Evolutionary conservation across 2,888 invertebrate species (phyloP).

Genomic region (Rugalucina vietnamica): DNA sequence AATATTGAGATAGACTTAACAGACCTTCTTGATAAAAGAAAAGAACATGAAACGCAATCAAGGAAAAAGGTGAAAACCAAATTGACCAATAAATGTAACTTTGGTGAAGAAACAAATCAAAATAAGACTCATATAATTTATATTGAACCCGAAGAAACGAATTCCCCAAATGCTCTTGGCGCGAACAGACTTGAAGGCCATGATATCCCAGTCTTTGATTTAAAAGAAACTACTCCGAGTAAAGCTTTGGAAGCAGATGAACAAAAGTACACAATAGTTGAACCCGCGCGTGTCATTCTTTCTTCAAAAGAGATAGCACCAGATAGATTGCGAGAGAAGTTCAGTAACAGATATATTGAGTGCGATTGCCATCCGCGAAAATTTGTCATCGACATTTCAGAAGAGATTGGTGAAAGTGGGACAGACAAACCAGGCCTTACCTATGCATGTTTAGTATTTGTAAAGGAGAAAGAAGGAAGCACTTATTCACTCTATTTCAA

Average conservation of each 20-base stretch:
- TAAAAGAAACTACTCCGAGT: no score
- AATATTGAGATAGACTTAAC: no score
- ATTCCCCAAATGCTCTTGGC: neutral
- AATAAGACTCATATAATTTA: slow-evolving; percentile 34
- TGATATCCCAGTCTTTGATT: no score
- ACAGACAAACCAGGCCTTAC: neutral
- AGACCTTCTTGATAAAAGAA: no score
- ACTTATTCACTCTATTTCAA: slow-evolving; percentile 63
- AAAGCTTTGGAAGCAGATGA: neutral
- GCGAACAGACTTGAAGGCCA: neutral
- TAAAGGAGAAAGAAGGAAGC: slow-evolving; percentile 47
- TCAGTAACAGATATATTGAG: slow-evolving; percentile 53
- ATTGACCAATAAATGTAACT: no score
- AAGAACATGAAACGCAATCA: no score
- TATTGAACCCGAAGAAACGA: neutral
- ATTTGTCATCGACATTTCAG: slow-evolving; percentile 67
- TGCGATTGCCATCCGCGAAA: slow-evolving; percentile 67
- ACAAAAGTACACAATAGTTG: slow-evolving; percentile 10
- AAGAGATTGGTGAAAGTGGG: slow-evolving; percentile 6
- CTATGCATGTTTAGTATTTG: slow-evolving; percentile 45
- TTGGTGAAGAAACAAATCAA: no score
- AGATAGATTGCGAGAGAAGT: slow-evolving; percentile 40
- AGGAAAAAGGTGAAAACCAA: no score
- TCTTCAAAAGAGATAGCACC: slow-evolving; percentile 32
- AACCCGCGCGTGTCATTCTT: slow-evolving; percentile 57